Evolutionary conservation across 2,888 invertebrate genomes (phyloP).

Genomic region (Sisyra terminalis): DNA sequence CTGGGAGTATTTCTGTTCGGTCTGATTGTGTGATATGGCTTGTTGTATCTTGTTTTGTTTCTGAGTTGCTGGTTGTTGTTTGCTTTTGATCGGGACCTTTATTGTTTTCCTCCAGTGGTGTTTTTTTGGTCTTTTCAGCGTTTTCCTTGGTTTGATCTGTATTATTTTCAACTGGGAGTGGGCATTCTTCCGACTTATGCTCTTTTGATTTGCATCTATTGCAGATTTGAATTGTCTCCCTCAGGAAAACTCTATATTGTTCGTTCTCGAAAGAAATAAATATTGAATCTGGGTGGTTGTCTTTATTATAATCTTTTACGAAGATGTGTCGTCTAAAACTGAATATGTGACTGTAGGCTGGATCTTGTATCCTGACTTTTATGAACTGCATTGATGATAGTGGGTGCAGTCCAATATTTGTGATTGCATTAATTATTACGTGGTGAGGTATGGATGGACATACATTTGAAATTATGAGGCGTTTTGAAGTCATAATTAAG

Average conservation of each 20-base stretch:
- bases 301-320: conserved; percentile 11
- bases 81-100: too few species aligned
- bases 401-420: conserved; percentile 9
- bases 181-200: conserved; percentile 2
- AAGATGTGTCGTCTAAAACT: conserved; percentile 13
- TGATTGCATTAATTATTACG: conserved; percentile 10
- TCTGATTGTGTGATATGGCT: too few species aligned
- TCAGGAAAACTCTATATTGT: conserved; percentile 7
- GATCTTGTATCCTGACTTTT: conserved; percentile 11
- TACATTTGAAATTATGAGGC: conserved; percentile 10
- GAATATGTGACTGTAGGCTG: conserved; percentile 10
- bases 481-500: conserved; percentile 9
- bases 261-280: conserved; percentile 9
- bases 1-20: too few species aligned
- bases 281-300: conserved; percentile 9
- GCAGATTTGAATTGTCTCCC: conserved; percentile 7
- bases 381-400: conserved; percentile 12
- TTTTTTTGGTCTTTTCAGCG: too few species aligned
- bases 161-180: too few species aligned
- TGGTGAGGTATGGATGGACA: conserved; percentile 13
- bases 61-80: too few species aligned
- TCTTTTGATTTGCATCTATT: conserved; percentile 3
- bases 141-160: too few species aligned
- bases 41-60: too few species aligned
- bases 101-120: too few species aligned